Percentiles rank a stretch among this genome's conserved stretches.
Evolutionary conservation across 1,140 invertebrate genomes (phyloP).

Genomic region (Kradibia gibbosae): DNA sequence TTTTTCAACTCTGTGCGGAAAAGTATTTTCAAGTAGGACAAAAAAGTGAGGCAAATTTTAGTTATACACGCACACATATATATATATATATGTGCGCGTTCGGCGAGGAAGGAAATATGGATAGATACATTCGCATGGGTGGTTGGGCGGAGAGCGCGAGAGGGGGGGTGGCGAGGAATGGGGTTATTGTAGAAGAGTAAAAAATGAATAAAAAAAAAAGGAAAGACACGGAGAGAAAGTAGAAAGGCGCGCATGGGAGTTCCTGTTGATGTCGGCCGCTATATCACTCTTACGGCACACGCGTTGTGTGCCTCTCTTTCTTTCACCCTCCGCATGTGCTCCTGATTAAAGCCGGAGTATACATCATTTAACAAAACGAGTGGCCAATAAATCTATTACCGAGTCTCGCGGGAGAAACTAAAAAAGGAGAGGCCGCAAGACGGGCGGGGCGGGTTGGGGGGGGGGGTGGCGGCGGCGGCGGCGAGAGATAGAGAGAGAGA

Average conservation of each 20-base stretch:
- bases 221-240: neutral
- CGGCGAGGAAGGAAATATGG: too few species aligned
- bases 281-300: conserved; percentile 19
- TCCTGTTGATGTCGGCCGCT: conserved; percentile 6
- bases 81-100: too few species aligned
- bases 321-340: conserved; percentile 20
- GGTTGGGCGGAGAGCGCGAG: too few species aligned
- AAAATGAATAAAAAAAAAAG: neutral
- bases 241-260: neutral
- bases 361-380: conserved; percentile 57
- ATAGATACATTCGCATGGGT: too few species aligned
- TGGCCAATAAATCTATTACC: conserved; percentile 72
- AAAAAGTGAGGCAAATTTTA: too few species aligned
- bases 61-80: too few species aligned
- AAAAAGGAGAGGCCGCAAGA: conserved; percentile 30
- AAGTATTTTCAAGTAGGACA: too few species aligned
- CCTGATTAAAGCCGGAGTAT: conserved; percentile 36
- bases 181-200: neutral
- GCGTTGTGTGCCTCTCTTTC: conserved; percentile 5
- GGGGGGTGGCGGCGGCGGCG: too few species aligned
- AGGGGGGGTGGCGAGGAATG: too few species aligned
- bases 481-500: conserved; percentile 21
- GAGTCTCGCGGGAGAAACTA: conserved; percentile 61
- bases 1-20: too few species aligned
- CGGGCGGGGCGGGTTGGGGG: neutral